Percentiles rank a stretch among this genome's conserved stretches.
phyloP scores from a whole-genome alignment of 2,888 invertebrate genomes.

The Drosophila mulleri region DNA sequence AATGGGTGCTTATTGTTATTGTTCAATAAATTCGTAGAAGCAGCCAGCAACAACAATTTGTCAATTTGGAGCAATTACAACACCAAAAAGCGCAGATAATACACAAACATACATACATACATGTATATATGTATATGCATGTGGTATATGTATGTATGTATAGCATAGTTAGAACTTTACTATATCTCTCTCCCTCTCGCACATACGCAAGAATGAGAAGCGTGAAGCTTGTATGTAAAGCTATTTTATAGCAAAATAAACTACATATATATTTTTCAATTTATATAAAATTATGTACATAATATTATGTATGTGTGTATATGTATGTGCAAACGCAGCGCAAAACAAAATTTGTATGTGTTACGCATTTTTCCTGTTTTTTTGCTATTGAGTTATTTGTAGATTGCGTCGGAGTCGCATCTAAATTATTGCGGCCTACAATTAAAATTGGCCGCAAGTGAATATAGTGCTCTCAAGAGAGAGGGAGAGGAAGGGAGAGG shows the following conservation, averaged over 20 bases:
- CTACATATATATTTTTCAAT: slow-evolving; percentile 20
- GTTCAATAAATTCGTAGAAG: slow-evolving; percentile 1
- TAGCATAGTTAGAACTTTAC: slow-evolving; percentile 9
- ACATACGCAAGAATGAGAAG: slow-evolving; percentile 26
- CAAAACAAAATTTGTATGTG: slow-evolving; percentile 37
- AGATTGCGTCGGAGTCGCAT: slow-evolving; percentile 67
- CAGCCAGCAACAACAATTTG: slow-evolving; percentile 14
- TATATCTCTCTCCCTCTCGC: slow-evolving; percentile 2
- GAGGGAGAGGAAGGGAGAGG: background rate
- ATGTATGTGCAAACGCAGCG: slow-evolving; percentile 44
- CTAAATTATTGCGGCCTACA: slow-evolving; percentile 71
- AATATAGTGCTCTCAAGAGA: background rate
- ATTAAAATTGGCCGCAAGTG: slow-evolving; percentile 76
- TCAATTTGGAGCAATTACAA: slow-evolving; percentile 63
- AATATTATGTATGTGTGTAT: slow-evolving; percentile 12
- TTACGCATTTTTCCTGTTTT: slow-evolving; percentile 31
- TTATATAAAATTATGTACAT: too few species aligned
- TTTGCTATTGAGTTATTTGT: slow-evolving; percentile 36
- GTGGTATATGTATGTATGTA: slow-evolving; percentile 11
- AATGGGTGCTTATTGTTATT: background rate
- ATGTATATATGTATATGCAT: background rate
- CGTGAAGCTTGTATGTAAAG: slow-evolving; percentile 50
- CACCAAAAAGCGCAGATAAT: slow-evolving; percentile 60
- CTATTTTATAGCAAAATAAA: slow-evolving; percentile 24
- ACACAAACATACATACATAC: slow-evolving; percentile 1